Evolutionary conservation across 2,888 invertebrate species (phyloP).

Genomic region (Harpagoxenus sublaevis): DNA sequence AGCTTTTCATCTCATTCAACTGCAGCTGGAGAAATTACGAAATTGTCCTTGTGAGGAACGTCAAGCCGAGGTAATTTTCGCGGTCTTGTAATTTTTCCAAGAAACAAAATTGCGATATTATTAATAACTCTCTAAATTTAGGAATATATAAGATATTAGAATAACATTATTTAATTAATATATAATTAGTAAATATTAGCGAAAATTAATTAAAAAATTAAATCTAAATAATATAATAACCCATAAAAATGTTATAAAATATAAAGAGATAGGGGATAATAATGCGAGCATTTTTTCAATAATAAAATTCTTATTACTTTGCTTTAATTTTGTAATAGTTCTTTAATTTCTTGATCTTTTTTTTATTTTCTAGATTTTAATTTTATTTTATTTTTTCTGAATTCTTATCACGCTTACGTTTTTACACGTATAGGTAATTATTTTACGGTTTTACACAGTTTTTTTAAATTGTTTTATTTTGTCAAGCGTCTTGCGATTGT

Average conservation of each 20-base stretch:
- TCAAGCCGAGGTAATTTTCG: slow-evolving; percentile 81
- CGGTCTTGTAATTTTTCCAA: not conserved
- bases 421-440: not conserved
- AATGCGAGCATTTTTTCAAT: not conserved
- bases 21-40: slow-evolving; percentile 79
- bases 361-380: not conserved
- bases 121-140: not conserved
- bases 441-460: not conserved
- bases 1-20: slow-evolving; percentile 81
- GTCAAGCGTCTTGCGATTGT: not conserved
- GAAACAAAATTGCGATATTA: not conserved
- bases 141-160: not conserved
- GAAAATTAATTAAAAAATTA: not conserved
- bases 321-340: not conserved
- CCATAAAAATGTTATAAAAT: not conserved
- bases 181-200: not conserved
- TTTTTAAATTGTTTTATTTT: slow-evolving; percentile 4
- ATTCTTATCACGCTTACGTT: not conserved
- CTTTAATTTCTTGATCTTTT: not conserved
- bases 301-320: not conserved
- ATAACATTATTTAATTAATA: not conserved
- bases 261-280: not conserved
- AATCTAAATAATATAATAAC: not conserved
- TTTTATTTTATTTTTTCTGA: not conserved
- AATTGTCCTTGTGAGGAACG: slow-evolving; percentile 82